phyloP scores from a whole-genome alignment of 1,140 invertebrate species.

The Lordiphosa collinella region DNA sequence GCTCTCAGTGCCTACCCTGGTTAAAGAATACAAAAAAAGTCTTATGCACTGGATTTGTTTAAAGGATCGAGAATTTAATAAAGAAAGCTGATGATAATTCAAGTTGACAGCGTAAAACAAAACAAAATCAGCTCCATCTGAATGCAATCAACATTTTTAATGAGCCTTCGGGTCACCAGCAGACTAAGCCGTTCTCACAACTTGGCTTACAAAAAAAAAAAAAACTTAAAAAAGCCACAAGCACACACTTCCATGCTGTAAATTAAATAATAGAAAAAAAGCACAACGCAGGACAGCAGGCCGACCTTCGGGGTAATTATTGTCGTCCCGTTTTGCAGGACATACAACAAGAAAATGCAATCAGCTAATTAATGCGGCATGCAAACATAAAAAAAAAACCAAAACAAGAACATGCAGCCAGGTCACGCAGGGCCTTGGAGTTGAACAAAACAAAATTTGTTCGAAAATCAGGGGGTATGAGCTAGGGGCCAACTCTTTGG shows the following conservation, averaged over 20 bases:
- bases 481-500: conserved; percentile 20
- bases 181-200: background rate
- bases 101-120: too few relatives aligned
- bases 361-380: conserved; percentile 68
- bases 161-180: conserved; percentile 9
- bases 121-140: too few relatives aligned
- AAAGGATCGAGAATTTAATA: too few relatives aligned
- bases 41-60: background rate
- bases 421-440: conserved; percentile 29
- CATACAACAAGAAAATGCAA: conserved; percentile 51
- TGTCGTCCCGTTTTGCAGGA: conserved; percentile 14
- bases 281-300: background rate
- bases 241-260: background rate
- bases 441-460: background rate
- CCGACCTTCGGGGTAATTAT: conserved; percentile 6
- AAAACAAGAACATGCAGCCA: conserved; percentile 27
- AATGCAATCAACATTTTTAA: conserved; percentile 22
- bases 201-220: too few relatives aligned
- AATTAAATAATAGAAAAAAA: background rate
- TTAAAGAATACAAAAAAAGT: too few relatives aligned
- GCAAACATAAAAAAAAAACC: conserved; percentile 38
- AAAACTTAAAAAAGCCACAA: conserved; percentile 12
- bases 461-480: background rate
- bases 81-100: too few relatives aligned
- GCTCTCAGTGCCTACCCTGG: too few relatives aligned